Conservation (phyloP, 2,113 vertebrate genomes). For the Cynoglossus semilaevis region DNA sequence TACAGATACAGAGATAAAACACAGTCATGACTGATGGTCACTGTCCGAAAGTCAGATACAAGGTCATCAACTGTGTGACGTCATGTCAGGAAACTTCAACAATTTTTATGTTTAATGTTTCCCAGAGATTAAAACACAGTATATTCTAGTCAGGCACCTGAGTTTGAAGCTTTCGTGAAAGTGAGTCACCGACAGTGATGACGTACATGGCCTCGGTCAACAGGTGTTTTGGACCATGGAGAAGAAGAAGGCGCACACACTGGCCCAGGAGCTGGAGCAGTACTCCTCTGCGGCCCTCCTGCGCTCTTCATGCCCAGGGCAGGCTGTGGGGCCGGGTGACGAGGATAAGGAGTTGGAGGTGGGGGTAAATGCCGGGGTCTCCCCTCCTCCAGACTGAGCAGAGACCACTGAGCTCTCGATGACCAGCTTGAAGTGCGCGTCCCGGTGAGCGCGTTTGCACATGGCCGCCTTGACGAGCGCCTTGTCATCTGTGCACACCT, state of each 20-base stretch:
- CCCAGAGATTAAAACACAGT: no score
- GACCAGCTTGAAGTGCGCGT: slow-evolving; percentile 79
- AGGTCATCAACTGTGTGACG: no score
- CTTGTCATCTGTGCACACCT: slow-evolving; percentile 75
- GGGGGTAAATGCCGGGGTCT: accelerated
- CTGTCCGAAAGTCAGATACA: no score
- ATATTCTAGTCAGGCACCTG: background rate
- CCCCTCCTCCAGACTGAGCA: background rate
- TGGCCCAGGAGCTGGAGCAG: slow-evolving; percentile 78
- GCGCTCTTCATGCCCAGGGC: slow-evolving; percentile 68
- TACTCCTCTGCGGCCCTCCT: slow-evolving; percentile 76
- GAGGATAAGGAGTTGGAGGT: background rate
- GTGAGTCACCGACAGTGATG: no score
- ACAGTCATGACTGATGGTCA: no score
- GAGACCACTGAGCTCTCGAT: accelerated
- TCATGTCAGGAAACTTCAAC: no score
- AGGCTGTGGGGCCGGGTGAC: slow-evolving; percentile 2
- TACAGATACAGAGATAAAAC: no score
- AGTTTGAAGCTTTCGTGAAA: background rate
- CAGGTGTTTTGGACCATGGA: slow-evolving; percentile 82
- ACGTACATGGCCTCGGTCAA: slow-evolving; percentile 52
- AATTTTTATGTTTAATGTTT: no score
- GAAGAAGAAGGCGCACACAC: slow-evolving; percentile 82
- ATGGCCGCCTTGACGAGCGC: slow-evolving; percentile 73
- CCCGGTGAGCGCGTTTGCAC: slow-evolving; percentile 78